Conservation (phyloP, 2,797 vertebrate species). For the Melopsittacus undulatus region DNA sequence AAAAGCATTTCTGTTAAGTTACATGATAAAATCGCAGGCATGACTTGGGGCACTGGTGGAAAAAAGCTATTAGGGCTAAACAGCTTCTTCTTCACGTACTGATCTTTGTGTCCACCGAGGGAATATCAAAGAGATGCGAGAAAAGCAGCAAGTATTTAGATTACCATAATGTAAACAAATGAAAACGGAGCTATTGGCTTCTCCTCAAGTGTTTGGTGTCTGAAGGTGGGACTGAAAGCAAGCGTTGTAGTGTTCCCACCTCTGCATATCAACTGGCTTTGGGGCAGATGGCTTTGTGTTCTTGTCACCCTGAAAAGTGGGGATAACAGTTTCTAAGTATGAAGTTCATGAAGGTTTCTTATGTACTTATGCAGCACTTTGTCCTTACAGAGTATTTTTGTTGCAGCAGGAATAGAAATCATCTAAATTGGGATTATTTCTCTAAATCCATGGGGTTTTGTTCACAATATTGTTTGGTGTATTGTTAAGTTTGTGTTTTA, state of each 20-base stretch:
- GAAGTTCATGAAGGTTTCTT: not conserved
- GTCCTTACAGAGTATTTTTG: not conserved
- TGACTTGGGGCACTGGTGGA: not conserved
- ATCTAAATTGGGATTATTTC: not conserved
- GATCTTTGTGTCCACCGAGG: not conserved
- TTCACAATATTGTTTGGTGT: not conserved
- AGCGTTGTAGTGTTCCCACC: not conserved
- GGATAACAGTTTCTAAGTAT: not conserved
- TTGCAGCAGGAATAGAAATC: not conserved
- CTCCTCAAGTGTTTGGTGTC: not conserved
- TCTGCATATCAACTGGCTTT: not conserved
- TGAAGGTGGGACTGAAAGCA: not conserved
- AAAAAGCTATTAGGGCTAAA: not conserved
- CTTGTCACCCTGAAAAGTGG: not conserved
- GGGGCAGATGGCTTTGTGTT: not conserved
- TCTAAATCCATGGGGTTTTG: not conserved
- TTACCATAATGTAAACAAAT: not conserved
- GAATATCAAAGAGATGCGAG: not conserved
- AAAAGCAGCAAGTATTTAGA: not conserved
- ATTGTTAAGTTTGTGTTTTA: not conserved
- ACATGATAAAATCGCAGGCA: not conserved
- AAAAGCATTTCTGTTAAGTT: conserved; percentile 1
- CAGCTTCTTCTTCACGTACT: not conserved
- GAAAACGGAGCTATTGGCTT: not conserved
- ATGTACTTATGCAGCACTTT: not conserved